These are phyloP conservation scores for Orius insidiosus DNA, from an alignment of 1,140 invertebrate species.

Conservation along the genomic window DNA sequence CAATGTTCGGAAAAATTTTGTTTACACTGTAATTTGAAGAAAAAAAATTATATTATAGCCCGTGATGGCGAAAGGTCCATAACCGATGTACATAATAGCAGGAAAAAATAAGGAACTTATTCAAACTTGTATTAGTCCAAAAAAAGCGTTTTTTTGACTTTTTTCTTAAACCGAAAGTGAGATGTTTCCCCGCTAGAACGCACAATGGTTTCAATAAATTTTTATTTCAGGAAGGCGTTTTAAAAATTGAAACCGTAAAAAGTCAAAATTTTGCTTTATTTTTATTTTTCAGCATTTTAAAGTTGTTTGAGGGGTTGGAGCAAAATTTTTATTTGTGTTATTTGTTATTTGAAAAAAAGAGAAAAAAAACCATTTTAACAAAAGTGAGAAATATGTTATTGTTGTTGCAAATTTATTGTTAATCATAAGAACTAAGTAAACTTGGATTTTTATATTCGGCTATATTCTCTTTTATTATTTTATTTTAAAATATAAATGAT, in stretches of 20 bases:
- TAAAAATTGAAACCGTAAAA: too few relatives aligned
- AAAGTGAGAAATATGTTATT: slow-evolving; percentile 15
- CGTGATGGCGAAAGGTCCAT: slow-evolving; percentile 8
- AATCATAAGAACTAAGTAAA: slow-evolving; percentile 16
- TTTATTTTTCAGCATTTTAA: too few relatives aligned
- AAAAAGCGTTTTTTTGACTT: too few relatives aligned
- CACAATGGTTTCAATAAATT: too few relatives aligned
- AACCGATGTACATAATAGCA: too few relatives aligned
- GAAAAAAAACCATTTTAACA: slow-evolving; percentile 1
- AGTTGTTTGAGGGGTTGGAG: slow-evolving; percentile 5
- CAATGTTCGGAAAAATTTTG: slow-evolving; percentile 12
- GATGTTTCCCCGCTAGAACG: too few relatives aligned
- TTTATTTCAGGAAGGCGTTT: too few relatives aligned
- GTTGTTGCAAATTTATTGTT: slow-evolving; percentile 18
- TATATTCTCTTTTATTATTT: slow-evolving; percentile 11
- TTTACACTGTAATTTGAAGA: slow-evolving; percentile 10
- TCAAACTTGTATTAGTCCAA: too few relatives aligned
- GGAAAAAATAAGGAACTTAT: too few relatives aligned
- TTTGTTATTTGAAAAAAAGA: slow-evolving; percentile 4
- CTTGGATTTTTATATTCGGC: slow-evolving; percentile 13
- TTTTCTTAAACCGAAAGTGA: too few relatives aligned
- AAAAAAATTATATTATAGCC: slow-evolving; percentile 3
- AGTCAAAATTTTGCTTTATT: too few relatives aligned
- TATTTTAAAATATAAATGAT: not conserved
- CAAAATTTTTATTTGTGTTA: slow-evolving; percentile 9